Evolutionary conservation across 2,888 invertebrate species (phyloP).

Genomic region (Pseudococcus jackbeardsleyi): DNA sequence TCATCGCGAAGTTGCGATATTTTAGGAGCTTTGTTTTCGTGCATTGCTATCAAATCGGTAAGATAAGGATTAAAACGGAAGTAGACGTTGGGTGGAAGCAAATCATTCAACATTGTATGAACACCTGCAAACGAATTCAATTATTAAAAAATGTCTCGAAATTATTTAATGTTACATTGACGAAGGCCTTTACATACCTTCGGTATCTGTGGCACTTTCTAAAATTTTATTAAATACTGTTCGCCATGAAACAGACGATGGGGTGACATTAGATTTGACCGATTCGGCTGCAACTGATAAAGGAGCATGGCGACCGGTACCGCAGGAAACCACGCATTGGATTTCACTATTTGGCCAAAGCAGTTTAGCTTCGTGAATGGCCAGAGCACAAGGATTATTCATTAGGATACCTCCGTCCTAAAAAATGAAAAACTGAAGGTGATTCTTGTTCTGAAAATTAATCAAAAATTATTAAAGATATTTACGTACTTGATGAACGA

Average conservation of each 20-base stretch:
- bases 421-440: background rate
- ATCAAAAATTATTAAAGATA: background rate
- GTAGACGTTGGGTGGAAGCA: conserved; percentile 81
- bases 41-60: conserved; percentile 83
- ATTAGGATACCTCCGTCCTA: conserved; percentile 87
- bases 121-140: conserved; percentile 74
- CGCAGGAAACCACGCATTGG: conserved; percentile 86
- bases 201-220: conserved; percentile 89
- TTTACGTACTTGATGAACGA: conserved; percentile 76
- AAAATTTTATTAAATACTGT: conserved; percentile 85
- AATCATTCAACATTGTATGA: conserved; percentile 81
- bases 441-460: background rate
- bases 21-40: conserved; percentile 82
- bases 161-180: background rate
- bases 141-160: background rate
- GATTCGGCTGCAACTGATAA: conserved; percentile 66
- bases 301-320: conserved; percentile 78
- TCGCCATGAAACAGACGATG: conserved; percentile 76
- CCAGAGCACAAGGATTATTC: conserved; percentile 91
- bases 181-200: conserved; percentile 73
- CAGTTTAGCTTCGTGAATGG: conserved; percentile 86
- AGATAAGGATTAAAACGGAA: conserved; percentile 91
- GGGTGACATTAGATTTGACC: conserved; percentile 69
- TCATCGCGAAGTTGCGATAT: conserved; percentile 80
- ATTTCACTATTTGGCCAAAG: conserved; percentile 84